Percentiles rank a stretch among this genome's conserved stretches.
phyloP scores from a whole-genome alignment of 2,888 invertebrate species.

The Cryptocheilus praepositus region DNA sequence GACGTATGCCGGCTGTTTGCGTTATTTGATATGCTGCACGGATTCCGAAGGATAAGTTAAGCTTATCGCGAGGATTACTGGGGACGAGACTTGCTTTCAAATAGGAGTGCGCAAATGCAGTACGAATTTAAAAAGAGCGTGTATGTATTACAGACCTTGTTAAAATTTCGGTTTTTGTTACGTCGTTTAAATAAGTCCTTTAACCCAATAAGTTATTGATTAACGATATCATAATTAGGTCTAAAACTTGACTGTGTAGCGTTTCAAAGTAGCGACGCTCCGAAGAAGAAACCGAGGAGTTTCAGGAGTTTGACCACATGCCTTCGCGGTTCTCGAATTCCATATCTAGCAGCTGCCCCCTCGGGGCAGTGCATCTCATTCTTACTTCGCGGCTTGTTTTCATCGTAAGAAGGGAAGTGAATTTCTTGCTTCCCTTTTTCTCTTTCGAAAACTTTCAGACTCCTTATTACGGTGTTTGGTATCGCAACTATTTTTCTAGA shows the following conservation, averaged over 20 bases:
- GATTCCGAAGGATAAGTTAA: no score
- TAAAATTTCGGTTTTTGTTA: no score
- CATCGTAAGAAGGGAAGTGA: neutral
- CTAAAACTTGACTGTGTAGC: conserved; percentile 5
- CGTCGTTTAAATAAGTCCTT: no score
- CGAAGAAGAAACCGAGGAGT: conserved; percentile 30
- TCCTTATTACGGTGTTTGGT: no score
- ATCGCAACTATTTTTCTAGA: no score
- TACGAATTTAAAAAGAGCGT: no score
- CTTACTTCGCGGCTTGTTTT: conserved; percentile 16
- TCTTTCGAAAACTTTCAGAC: neutral
- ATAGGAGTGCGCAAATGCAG: no score
- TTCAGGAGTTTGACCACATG: conserved; percentile 41
- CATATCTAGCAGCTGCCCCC: conserved; percentile 62
- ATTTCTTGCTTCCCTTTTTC: neutral
- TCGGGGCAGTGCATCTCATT: conserved; percentile 36
- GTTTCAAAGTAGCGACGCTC: neutral
- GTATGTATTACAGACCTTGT: no score
- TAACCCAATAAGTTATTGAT: no score
- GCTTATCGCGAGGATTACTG: no score
- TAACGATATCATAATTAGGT: no score
- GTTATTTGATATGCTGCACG: conserved; percentile 12
- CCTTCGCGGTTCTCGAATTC: conserved; percentile 54
- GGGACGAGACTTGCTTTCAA: no score
- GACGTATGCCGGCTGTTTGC: neutral